Percentiles rank a stretch among this genome's conserved stretches.
Conservation (phyloP, 2,888 invertebrate genomes). For the Heterodera filipjevi region DNA sequence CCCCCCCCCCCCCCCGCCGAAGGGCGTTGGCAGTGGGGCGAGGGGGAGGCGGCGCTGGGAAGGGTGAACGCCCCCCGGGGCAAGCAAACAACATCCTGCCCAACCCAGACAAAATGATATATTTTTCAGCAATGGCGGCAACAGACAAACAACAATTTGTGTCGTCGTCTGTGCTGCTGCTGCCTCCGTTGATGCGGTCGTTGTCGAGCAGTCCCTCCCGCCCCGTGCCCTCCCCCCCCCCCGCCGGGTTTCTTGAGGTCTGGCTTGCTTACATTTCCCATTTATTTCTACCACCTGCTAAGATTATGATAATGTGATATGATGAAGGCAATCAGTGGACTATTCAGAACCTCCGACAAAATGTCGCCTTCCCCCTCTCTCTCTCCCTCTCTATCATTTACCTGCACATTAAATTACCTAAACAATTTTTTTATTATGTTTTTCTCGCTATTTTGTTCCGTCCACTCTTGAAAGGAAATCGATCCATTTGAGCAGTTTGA, state of each 20-base stretch:
- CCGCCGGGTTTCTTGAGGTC: background rate
- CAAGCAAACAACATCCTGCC: background rate
- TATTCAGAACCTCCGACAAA: too few relatives aligned
- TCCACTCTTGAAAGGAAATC: too few relatives aligned
- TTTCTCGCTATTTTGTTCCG: too few relatives aligned
- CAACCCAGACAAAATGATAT: background rate
- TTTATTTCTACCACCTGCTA: background rate
- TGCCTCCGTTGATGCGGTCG: background rate
- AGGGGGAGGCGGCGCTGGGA: background rate
- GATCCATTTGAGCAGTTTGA: too few relatives aligned
- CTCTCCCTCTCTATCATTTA: too few relatives aligned
- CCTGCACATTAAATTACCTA: too few relatives aligned
- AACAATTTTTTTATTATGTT: too few relatives aligned
- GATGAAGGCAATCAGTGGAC: too few relatives aligned
- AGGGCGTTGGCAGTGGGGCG: background rate
- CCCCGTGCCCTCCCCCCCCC: background rate
- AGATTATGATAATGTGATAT: too few relatives aligned
- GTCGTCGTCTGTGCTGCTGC: background rate
- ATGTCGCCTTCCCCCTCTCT: background rate
- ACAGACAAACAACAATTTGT: conserved; percentile 9
- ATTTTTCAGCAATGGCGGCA: background rate
- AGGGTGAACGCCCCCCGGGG: background rate
- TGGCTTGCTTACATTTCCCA: background rate
- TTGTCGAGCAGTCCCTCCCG: background rate
- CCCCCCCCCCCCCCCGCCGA: background rate